Percentiles rank a stretch among this genome's conserved stretches.
Conservation (phyloP, 2,888 invertebrate genomes). For the Oscheius onirici region DNA sequence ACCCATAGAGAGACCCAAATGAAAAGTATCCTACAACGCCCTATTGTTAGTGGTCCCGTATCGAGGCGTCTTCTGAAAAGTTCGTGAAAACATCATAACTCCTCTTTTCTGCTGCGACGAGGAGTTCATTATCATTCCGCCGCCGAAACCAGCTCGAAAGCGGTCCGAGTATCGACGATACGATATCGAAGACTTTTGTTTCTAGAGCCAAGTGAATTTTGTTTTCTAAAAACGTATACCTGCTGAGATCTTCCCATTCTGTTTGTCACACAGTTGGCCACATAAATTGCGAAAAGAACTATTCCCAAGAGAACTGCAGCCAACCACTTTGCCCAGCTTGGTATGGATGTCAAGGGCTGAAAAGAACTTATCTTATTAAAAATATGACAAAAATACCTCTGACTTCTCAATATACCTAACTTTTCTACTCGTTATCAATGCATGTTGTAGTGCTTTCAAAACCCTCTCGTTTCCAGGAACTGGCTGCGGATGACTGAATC, state of each 20-base stretch:
- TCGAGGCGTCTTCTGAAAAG: slow-evolving; percentile 43
- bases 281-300: slow-evolving; percentile 48
- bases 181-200: slow-evolving; percentile 40
- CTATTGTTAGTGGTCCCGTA: slow-evolving; percentile 39
- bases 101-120: slow-evolving; percentile 48
- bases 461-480: slow-evolving; percentile 11
- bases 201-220: no score
- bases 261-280: slow-evolving; percentile 54
- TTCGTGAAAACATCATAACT: slow-evolving; percentile 55
- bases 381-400: not conserved
- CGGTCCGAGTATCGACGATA: slow-evolving; percentile 41
- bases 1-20: slow-evolving; percentile 2
- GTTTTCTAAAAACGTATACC: not conserved
- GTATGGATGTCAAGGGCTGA: slow-evolving; percentile 40
- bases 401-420: slow-evolving; percentile 2
- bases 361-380: not conserved
- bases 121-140: slow-evolving; percentile 55
- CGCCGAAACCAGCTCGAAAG: slow-evolving; percentile 56
- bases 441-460: slow-evolving; percentile 14
- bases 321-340: slow-evolving; percentile 48
- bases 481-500: slow-evolving; percentile 26
- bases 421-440: slow-evolving; percentile 5
- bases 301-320: slow-evolving; percentile 42
- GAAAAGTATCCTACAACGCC: slow-evolving; percentile 12
- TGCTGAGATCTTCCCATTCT: slow-evolving; percentile 36